Percentiles rank a stretch among this genome's conserved stretches.
These are phyloP conservation scores for Apus apus DNA, from an alignment of 2,113 vertebrate species.

Conservation along the genomic window DNA sequence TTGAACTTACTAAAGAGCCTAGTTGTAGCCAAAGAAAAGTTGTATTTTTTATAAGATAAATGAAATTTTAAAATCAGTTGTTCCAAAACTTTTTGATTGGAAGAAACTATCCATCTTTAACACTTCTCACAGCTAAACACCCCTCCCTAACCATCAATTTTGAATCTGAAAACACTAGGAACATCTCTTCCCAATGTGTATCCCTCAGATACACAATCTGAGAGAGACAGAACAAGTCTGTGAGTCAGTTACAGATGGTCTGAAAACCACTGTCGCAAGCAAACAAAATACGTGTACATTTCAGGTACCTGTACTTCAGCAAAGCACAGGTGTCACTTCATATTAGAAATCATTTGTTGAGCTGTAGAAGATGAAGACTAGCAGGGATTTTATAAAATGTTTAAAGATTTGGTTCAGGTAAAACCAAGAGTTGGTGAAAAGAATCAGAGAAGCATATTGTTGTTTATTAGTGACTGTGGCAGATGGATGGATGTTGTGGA, in stretches of 20 bases:
- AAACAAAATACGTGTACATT: not conserved
- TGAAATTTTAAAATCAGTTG: not conserved
- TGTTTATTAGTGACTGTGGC: not conserved
- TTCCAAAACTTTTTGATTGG: not conserved
- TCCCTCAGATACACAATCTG: not conserved
- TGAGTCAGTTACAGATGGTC: not conserved
- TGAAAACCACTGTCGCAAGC: not conserved
- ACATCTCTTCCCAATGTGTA: not conserved
- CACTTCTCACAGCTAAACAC: not conserved
- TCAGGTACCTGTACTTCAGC: not conserved
- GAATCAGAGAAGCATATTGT: not conserved
- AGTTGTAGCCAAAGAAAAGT: not conserved
- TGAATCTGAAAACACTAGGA: not conserved
- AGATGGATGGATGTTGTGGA: not conserved
- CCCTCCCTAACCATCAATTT: accelerated
- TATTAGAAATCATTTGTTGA: not conserved
- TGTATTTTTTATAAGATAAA: not conserved
- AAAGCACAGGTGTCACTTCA: not conserved
- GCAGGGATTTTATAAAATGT: not conserved
- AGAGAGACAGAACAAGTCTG: not conserved
- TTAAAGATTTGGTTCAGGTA: not conserved
- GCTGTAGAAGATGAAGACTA: not conserved
- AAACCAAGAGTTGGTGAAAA: not conserved
- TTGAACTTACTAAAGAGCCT: not conserved
- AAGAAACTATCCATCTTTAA: not conserved